Evolutionary conservation across 1,140 invertebrate species (phyloP).

Genomic region (Zeugodacus cucurbitae): DNA sequence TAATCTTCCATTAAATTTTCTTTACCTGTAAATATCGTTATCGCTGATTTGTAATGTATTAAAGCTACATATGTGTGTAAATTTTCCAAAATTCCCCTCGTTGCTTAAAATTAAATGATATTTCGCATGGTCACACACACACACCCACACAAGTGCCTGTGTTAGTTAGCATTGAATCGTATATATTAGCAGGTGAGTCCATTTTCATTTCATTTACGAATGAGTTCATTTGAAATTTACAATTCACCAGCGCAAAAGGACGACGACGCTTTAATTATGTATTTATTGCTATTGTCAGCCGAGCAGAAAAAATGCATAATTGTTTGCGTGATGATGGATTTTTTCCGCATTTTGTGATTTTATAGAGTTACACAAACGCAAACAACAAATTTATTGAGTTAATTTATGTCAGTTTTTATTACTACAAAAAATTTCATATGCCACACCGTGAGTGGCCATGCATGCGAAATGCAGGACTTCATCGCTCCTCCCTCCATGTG

Average conservation of each 20-base stretch:
- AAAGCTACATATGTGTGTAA: too few species aligned
- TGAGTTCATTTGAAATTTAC: background rate
- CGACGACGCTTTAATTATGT: conserved; percentile 13
- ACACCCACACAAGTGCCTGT: too few species aligned
- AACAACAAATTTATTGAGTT: conserved; percentile 33
- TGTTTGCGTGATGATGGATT: background rate
- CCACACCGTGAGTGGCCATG: background rate
- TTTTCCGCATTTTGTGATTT: conserved; percentile 15
- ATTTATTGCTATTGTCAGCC: conserved; percentile 29
- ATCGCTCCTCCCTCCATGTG: too few species aligned
- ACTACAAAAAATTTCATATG: background rate
- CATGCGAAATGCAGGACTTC: too few species aligned
- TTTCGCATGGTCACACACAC: too few species aligned
- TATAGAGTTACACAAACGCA: conserved; percentile 20
- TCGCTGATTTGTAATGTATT: too few species aligned
- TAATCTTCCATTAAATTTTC: too few species aligned
- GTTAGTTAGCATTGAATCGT: background rate
- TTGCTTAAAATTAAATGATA: too few species aligned
- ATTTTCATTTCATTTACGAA: background rate
- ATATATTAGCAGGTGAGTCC: background rate
- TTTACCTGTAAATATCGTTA: too few species aligned
- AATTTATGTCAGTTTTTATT: conserved; percentile 34
- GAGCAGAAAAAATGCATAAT: conserved; percentile 34
- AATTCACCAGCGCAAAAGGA: background rate
- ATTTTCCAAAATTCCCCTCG: too few species aligned